These are phyloP conservation scores for Lypha dubia DNA, from an alignment of 2,888 invertebrate genomes.

Conservation along the genomic window DNA sequence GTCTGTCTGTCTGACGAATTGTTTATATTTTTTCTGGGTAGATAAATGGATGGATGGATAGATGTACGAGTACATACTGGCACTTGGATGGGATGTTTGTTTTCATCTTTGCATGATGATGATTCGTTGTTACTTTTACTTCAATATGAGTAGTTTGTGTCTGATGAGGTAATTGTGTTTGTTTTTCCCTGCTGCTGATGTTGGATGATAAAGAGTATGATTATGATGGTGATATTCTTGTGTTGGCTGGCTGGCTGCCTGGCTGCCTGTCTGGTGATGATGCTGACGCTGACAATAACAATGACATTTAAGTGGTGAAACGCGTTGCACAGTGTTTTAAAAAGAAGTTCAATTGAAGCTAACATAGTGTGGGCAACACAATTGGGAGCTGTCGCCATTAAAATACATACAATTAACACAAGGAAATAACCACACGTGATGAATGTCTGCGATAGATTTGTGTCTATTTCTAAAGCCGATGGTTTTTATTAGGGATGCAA, in stretches of 20 bases:
- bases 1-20: slow-evolving; percentile 39
- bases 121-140: slow-evolving; percentile 31
- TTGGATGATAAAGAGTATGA: slow-evolving; percentile 18
- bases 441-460: no score
- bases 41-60: neutral
- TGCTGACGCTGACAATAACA: slow-evolving; percentile 65
- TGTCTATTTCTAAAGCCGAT: no score
- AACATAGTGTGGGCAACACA: neutral
- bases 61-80: neutral
- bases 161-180: slow-evolving; percentile 52
- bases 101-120: slow-evolving; percentile 36
- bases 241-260: slow-evolving; percentile 28
- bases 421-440: no score
- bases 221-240: slow-evolving; percentile 59
- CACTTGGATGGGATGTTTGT: slow-evolving; percentile 15
- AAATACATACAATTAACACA: no score
- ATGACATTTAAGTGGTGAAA: slow-evolving; percentile 55
- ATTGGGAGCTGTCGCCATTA: no score
- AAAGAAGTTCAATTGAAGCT: neutral
- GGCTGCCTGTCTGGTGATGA: slow-evolving; percentile 47
- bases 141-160: slow-evolving; percentile 40
- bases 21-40: slow-evolving; percentile 23
- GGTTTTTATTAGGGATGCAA: no score
- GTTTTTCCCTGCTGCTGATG: slow-evolving; percentile 30
- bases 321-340: slow-evolving; percentile 23